A percentile compares a stretch with the other conserved stretches of the same genome.
phyloP scores from a whole-genome alignment of 2,113 vertebrate species.

The Siphamia tubifer region DNA sequence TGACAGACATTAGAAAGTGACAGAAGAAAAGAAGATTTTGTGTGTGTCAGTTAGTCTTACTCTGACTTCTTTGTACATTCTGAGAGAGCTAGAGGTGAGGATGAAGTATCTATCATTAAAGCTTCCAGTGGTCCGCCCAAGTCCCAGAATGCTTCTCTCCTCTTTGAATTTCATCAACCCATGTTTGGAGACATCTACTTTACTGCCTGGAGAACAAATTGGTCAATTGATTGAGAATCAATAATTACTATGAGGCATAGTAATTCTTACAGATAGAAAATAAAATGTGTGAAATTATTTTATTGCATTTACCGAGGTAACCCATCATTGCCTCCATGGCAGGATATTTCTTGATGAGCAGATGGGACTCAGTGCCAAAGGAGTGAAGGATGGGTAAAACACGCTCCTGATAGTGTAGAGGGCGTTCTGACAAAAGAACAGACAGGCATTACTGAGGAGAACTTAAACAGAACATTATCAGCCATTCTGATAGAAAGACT shows the following conservation, averaged over 20 bases:
- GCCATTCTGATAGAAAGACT: too few relatives aligned
- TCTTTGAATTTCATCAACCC: slow-evolving; percentile 93
- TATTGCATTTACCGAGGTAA: slow-evolving; percentile 82
- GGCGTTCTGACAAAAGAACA: slow-evolving; percentile 82
- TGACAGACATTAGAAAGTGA: neutral
- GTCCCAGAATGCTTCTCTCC: slow-evolving; percentile 86
- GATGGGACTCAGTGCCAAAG: slow-evolving; percentile 84
- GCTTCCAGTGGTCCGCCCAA: slow-evolving; percentile 82
- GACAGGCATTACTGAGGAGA: neutral
- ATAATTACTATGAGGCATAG: neutral
- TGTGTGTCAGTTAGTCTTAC: slow-evolving; percentile 69
- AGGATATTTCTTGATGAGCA: slow-evolving; percentile 89
- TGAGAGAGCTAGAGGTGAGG: slow-evolving; percentile 84
- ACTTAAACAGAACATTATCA: too few relatives aligned
- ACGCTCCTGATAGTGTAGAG: slow-evolving; percentile 89
- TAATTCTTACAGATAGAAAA: neutral
- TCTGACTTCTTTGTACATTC: slow-evolving; percentile 93
- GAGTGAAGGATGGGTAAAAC: slow-evolving; percentile 91
- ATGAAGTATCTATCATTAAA: slow-evolving; percentile 96
- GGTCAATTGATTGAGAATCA: neutral
- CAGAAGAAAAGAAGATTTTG: neutral
- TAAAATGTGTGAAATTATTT: neutral
- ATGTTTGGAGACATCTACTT: slow-evolving; percentile 86
- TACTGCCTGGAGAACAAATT: slow-evolving; percentile 78
- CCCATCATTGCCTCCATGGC: slow-evolving; percentile 89